Evolutionary conservation across 1,140 invertebrate genomes (phyloP).

Genomic region (Drosophila serrata): DNA sequence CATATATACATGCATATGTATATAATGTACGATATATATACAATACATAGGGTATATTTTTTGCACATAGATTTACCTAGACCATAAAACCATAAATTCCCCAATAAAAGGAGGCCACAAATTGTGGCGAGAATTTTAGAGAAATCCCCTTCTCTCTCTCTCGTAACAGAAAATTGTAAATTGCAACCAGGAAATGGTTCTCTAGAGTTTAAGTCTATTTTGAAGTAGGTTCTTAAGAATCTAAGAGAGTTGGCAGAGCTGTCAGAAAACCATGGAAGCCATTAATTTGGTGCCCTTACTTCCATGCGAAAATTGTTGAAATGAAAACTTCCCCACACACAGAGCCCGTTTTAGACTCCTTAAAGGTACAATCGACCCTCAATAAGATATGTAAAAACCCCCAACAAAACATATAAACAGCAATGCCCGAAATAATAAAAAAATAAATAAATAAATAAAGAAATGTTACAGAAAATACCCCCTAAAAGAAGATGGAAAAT

Average conservation of each 20-base stretch:
- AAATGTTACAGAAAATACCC: slow-evolving; percentile 16
- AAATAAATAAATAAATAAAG: neutral
- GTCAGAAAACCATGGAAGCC: neutral
- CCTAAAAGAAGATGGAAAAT: slow-evolving; percentile 23
- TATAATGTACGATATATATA: slow-evolving; percentile 83
- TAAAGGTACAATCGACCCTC: slow-evolving; percentile 34
- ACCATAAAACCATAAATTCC: slow-evolving; percentile 52
- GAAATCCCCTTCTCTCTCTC: slow-evolving; percentile 9
- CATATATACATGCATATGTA: slow-evolving; percentile 65
- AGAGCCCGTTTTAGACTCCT: slow-evolving; percentile 18
- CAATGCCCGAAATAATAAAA: slow-evolving; percentile 8
- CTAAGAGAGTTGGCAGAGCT: neutral
- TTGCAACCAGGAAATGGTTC: slow-evolving; percentile 43
- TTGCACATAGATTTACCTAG: slow-evolving; percentile 82
- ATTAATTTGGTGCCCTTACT: neutral
- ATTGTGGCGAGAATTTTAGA: slow-evolving; percentile 41
- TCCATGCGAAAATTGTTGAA: slow-evolving; percentile 14
- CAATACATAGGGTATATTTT: slow-evolving; percentile 78
- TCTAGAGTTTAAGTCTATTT: slow-evolving; percentile 55
- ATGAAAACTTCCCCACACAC: slow-evolving; percentile 7
- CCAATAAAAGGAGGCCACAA: slow-evolving; percentile 30
- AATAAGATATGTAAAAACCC: slow-evolving; percentile 41
- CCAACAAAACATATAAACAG: slow-evolving; percentile 14
- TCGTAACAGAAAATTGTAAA: slow-evolving; percentile 61
- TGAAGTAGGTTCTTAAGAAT: slow-evolving; percentile 4